Conservation (phyloP, 2,113 vertebrate genomes). For the Cyprinodon brontotheroides region DNA sequence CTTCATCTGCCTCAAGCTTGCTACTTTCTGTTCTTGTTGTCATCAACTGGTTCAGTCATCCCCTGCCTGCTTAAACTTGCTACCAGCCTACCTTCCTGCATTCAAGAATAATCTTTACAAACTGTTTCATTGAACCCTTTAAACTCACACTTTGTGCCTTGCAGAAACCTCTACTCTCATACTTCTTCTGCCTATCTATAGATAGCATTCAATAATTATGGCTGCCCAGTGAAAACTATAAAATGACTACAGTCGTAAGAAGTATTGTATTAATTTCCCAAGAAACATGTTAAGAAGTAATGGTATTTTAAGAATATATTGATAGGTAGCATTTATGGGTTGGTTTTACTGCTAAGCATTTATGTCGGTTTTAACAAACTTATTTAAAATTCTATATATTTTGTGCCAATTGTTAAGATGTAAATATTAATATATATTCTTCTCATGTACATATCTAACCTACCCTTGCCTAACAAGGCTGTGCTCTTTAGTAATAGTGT, state of each 20-base stretch:
- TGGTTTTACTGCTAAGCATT: neutral
- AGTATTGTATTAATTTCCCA: neutral
- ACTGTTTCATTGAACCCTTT: too few relatives aligned
- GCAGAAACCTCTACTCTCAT: neutral
- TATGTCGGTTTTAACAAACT: constrained; percentile 3
- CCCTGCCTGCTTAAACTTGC: too few relatives aligned
- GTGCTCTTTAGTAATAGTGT: too few relatives aligned
- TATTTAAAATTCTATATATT: neutral
- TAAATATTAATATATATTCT: neutral
- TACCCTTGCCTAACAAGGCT: too few relatives aligned
- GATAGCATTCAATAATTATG: constrained; percentile 2
- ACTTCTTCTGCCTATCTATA: neutral
- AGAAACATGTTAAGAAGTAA: neutral
- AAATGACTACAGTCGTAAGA: neutral
- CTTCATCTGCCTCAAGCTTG: too few relatives aligned
- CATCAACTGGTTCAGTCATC: too few relatives aligned
- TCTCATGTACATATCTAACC: too few relatives aligned
- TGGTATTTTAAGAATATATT: neutral
- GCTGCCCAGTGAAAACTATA: neutral
- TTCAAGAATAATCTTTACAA: too few relatives aligned
- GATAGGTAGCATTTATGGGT: neutral
- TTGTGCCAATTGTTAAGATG: neutral
- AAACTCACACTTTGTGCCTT: neutral
- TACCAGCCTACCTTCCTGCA: too few relatives aligned
- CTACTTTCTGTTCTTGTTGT: too few relatives aligned